Evolutionary conservation across 2,888 invertebrate species (phyloP), one percentile per base, ranked within the genome.

Genomic region (Amblyteles armatorius): DNA sequence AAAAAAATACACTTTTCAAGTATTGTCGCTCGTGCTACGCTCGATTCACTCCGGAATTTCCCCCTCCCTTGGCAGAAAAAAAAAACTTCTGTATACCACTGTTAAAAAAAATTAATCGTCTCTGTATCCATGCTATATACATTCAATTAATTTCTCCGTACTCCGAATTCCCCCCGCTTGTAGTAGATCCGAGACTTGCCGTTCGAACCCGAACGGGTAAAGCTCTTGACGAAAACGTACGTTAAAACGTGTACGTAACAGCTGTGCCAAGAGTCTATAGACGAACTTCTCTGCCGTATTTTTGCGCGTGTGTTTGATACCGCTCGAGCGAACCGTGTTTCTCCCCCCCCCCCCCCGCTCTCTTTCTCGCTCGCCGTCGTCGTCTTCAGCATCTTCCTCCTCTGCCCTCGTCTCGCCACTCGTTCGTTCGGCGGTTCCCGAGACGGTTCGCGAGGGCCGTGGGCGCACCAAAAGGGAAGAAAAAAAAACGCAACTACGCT

Each of bases 401-500:
- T 16, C 11, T 50, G 11, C 26, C 36, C 33, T 69, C 48, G 36
- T 44, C 13, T 11, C 22, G 57, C 16, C 16, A 44, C 55, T 33
- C 22, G 52, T 16, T 50, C 52, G 67, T 63, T 26, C 22, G 69
- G n/a, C 63, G 29, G 7, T 22, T 50, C 63, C 33, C 60, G 11
- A 5, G 26, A 9, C 50, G 33, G 74, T 72, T 36, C 9, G 65
- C 9, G 65, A 81, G 71, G 44, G 48, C 68, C 79, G 74, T 74
- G 83, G 79, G 83, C 65, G 85, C 82, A 85, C 76, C 78, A 68
- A 69, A 55, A 79, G 81, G 65, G 79, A 79, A 33, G 40, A 68
- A 67, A 67, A 67, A 79, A 85, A 72, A 86, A 82, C 57, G 79
- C 81, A 84, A 85, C 87, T 78, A 80, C 86, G 86, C 84, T 87